phyloP scores from a whole-genome alignment of 2,888 invertebrate genomes.

The Tinea semifulvella region DNA sequence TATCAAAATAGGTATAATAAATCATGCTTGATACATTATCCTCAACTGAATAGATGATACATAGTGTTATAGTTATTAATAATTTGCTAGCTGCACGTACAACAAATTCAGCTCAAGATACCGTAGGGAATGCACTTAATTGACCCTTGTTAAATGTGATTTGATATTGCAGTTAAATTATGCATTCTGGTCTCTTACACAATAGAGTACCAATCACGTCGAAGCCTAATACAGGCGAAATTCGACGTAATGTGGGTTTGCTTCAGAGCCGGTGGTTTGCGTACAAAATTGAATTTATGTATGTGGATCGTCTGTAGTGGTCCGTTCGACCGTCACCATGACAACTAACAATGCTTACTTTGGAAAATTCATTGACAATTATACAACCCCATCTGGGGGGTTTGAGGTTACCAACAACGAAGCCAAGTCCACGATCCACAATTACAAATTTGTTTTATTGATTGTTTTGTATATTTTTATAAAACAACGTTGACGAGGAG shows the following conservation, averaged over 20 bases:
- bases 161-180: constrained; percentile 12
- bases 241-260: constrained; percentile 7
- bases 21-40: too few relatives aligned
- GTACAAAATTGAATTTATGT: constrained; percentile 8
- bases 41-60: background rate
- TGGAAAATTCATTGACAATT: background rate
- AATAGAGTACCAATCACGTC: constrained; percentile 11
- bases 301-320: constrained; percentile 4
- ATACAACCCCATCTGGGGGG: background rate
- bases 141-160: constrained; percentile 10
- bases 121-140: constrained; percentile 6
- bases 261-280: constrained; percentile 5
- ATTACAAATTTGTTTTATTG: too few relatives aligned
- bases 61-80: constrained; percentile 7
- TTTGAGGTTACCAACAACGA: too few relatives aligned
- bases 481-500: too few relatives aligned
- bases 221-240: constrained; percentile 5
- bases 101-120: background rate
- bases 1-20: too few relatives aligned
- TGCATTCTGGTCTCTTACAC: constrained; percentile 12
- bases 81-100: background rate
- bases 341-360: constrained; percentile 7
- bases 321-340: background rate
- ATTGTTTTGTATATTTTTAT: too few relatives aligned
- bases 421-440: too few relatives aligned